Evolutionary conservation across 2,888 invertebrate species (phyloP).

Genomic region (Lasioglossum villosulum): DNA sequence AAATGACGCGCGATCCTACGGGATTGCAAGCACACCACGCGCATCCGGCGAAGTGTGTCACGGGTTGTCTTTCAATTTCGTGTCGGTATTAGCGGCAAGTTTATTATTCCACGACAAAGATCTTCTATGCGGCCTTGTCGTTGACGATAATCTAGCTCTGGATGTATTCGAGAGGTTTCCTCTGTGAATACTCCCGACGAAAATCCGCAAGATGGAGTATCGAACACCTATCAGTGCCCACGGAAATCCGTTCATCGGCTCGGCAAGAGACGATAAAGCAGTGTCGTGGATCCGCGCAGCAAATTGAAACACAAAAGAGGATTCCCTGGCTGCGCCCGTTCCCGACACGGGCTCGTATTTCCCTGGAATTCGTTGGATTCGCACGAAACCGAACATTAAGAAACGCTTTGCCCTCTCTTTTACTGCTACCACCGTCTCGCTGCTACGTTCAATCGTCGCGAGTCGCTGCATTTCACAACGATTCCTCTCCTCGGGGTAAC

Average conservation of each 20-base stretch:
- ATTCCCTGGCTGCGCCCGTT: slow-evolving; percentile 4
- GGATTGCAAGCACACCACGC: no score
- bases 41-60: not conserved
- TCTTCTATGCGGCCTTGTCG: not conserved
- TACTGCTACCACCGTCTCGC: not conserved
- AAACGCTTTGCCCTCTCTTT: slow-evolving; percentile 29
- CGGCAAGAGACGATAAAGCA: slow-evolving; percentile 17
- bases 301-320: slow-evolving; percentile 33
- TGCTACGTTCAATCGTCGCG: not conserved
- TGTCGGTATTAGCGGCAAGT: not conserved
- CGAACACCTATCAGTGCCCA: not conserved
- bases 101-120: not conserved
- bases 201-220: slow-evolving; percentile 7
- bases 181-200: not conserved
- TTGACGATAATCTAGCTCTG: not conserved
- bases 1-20: no score
- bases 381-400: slow-evolving; percentile 30
- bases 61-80: not conserved
- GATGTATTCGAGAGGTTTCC: not conserved
- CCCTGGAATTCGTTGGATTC: slow-evolving; percentile 10
- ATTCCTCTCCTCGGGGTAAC: not conserved
- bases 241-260: slow-evolving; percentile 15
- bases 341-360: not conserved
- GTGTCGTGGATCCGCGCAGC: slow-evolving; percentile 9
- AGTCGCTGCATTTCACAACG: not conserved